Evolutionary conservation across 2,888 invertebrate species (phyloP), one percentile per base, ranked within the genome.

Genomic region (Copidosoma aretas): DNA sequence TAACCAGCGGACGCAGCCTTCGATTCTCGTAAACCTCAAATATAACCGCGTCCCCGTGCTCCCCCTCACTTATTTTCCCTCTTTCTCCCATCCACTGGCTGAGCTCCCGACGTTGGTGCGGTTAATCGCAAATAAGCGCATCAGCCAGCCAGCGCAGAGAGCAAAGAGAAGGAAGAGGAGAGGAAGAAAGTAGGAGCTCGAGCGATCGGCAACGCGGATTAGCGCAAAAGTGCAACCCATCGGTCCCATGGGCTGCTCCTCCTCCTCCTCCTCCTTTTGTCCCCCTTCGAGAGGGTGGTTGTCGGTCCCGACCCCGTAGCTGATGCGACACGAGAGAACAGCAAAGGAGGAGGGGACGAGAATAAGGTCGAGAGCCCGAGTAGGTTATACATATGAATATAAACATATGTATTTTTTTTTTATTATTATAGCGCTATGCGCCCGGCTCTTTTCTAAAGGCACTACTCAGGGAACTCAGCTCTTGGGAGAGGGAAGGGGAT

Each of bases 181-280:
- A 64, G 57, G 52, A 39, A 59, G 64, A 56, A 41, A 63, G 54
- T 60, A 49, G 66, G 64, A 51, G 71, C 46, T 52, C 52, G 49
- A 64, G 73, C 76, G 78, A 80, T 78, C 78, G 78, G 76, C 78
- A 78, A 81, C 81, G 81, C 81, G 82, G 80, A 81, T 82, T 80
- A 80, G 80, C 77, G 77, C 77, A 78, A 78, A 77, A 78, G 78
- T 77, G 76, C 4, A 32, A 32, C 75, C 75, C 73, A 75, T 73
- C 76, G 75, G 73, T 73, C 73, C 75, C 66, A 52, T 32, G 58
- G 41, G 60, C 46, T 46, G 54, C 32, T 39, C 21, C 25, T 51
- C 32, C 43, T 53, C 41, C 53, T 65, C 25, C 17, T 57, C 25
- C 22, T 41, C 49, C 41, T n/a, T 25, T 19, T 49, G 60, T 39